phyloP scores from a whole-genome alignment of 2,113 vertebrate genomes.

The Cercocebus atys region DNA sequence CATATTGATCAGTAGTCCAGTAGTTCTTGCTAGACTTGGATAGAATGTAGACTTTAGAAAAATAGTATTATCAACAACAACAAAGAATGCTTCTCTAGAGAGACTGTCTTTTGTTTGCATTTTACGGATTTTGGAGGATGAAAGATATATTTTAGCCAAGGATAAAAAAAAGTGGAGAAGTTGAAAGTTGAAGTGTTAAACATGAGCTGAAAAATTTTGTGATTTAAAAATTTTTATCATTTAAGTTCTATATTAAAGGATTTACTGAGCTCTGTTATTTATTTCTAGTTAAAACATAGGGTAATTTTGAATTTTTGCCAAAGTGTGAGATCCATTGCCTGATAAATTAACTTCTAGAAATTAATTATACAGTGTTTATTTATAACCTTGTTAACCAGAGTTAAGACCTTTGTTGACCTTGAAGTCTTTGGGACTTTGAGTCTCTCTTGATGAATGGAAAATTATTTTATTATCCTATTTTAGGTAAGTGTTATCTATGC shows the following conservation, averaged over 20 bases:
- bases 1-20: constrained; percentile 70
- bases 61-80: constrained; percentile 40
- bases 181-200: constrained; percentile 3
- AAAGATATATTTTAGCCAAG: constrained; percentile 21
- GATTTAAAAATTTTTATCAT: background rate
- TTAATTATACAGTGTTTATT: background rate
- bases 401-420: background rate
- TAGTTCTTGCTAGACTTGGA: constrained; percentile 50
- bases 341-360: background rate
- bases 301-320: constrained; percentile 1
- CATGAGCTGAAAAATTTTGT: background rate
- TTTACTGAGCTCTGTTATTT: constrained; percentile 1
- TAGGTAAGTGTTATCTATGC: background rate
- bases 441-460: background rate
- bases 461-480: background rate
- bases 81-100: constrained; percentile 20
- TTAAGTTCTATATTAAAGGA: background rate
- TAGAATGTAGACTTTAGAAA: constrained; percentile 51
- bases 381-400: background rate
- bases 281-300: background rate
- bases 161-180: background rate
- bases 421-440: background rate
- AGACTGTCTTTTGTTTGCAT: background rate
- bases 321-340: background rate
- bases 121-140: constrained; percentile 5